phyloP scores from a whole-genome alignment of 2,888 invertebrate species.

The Meiosimyza decipiens region DNA sequence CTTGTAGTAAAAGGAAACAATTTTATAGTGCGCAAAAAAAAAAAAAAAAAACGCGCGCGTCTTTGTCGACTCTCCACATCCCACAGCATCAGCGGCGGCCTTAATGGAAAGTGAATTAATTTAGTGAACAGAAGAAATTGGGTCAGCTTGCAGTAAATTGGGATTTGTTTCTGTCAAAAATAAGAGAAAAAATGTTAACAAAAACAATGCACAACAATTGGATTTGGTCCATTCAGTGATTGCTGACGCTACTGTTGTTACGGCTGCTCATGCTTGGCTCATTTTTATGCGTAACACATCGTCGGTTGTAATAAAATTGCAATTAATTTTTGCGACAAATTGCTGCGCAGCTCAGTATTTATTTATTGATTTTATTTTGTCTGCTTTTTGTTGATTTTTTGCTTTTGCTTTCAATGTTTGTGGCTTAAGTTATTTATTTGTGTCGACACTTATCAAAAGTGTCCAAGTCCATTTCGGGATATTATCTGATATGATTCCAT shows the following conservation, averaged over 20 bases:
- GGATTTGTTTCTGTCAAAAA: constrained; percentile 17
- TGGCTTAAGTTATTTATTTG: no score
- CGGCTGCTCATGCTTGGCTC: constrained; percentile 18
- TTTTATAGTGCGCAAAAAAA: not conserved
- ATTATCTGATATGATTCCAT: no score
- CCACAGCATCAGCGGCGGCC: not conserved
- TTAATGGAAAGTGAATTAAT: constrained; percentile 35
- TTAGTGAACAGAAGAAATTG: constrained; percentile 18
- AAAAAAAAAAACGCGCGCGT: not conserved
- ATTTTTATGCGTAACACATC: constrained; percentile 42
- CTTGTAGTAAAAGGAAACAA: not conserved
- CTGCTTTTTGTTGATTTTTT: no score
- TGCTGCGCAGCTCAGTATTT: constrained; percentile 22
- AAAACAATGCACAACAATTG: constrained; percentile 2
- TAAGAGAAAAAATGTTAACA: not conserved
- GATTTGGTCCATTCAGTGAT: constrained; percentile 54
- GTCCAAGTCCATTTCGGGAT: no score
- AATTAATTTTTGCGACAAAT: constrained; percentile 64
- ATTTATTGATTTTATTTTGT: no score
- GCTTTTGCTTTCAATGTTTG: no score
- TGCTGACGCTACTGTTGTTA: constrained; percentile 25
- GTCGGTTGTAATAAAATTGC: constrained; percentile 60
- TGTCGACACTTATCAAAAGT: no score
- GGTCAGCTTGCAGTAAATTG: constrained; percentile 28
- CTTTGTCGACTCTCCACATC: no score